Percentiles rank a stretch among this genome's conserved stretches.
Evolutionary conservation across 64 coral and sea anemone species (phyloP).

Genomic region (Dendronephthya gigantea): DNA sequence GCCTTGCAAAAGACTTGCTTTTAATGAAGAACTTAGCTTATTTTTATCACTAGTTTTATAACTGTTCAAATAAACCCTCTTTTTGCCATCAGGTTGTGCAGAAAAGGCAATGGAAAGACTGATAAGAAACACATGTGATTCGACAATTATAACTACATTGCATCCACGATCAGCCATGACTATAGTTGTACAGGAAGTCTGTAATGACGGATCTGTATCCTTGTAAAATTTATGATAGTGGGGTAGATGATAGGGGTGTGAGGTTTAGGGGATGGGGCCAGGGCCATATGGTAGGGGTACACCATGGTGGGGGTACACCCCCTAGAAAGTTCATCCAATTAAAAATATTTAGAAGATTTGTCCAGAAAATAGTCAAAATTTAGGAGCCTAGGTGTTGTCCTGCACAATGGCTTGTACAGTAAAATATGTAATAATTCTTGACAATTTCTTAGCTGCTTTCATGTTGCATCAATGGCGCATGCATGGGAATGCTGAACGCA

Average conservation of each 20-base stretch:
- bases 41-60: neutral
- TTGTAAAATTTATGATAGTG: too few species aligned
- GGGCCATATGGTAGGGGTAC: too few species aligned
- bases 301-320: too few species aligned
- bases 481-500: conserved; percentile 87
- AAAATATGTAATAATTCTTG: neutral
- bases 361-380: too few species aligned
- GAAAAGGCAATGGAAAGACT: conserved; percentile 65
- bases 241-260: too few species aligned
- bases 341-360: too few species aligned
- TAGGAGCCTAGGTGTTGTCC: too few species aligned
- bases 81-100: conserved; percentile 51
- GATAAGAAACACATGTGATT: conserved; percentile 73
- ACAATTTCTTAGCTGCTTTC: conserved; percentile 47
- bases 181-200: conserved; percentile 59
- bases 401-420: too few species aligned
- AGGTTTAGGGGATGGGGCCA: too few species aligned
- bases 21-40: neutral
- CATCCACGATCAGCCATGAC: conserved; percentile 77
- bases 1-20: neutral
- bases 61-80: neutral
- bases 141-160: conserved; percentile 49
- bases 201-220: conserved; percentile 95
- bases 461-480: conserved; percentile 87
- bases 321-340: too few species aligned